These are phyloP conservation scores for Heliocidaris tuberculata DNA, from an alignment of 35 echinoderm and acorn worm genomes.

Conservation along the genomic window DNA sequence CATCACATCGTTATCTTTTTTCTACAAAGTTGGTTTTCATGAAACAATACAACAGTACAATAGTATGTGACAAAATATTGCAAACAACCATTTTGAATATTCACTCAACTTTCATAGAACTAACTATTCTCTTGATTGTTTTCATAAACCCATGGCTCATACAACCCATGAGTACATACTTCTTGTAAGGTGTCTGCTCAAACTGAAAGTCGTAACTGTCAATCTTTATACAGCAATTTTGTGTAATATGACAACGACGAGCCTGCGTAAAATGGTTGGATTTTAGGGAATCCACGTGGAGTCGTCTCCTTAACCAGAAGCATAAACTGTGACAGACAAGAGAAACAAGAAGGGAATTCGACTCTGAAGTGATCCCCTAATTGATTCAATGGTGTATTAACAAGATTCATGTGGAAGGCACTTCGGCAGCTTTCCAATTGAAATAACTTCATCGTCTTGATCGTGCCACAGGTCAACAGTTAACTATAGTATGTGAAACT, in stretches of 20 bases:
- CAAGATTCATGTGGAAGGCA: background rate
- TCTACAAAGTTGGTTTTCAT: too few species aligned
- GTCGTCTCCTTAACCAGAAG: background rate
- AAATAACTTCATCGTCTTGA: constrained; percentile 12
- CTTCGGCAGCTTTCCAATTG: background rate
- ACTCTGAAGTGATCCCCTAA: background rate
- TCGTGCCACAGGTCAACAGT: background rate
- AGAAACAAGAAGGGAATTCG: background rate
- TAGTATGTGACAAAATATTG: too few species aligned
- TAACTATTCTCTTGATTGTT: background rate
- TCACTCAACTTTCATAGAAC: too few species aligned
- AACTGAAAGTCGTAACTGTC: background rate
- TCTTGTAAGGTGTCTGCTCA: background rate
- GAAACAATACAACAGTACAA: too few species aligned
- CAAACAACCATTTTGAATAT: too few species aligned
- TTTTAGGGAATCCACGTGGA: background rate
- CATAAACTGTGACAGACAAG: constrained; percentile 9
- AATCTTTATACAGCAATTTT: background rate
- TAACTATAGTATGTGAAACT: background rate
- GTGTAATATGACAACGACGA: background rate
- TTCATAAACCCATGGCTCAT: background rate
- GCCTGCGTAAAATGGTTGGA: background rate
- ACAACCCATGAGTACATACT: background rate
- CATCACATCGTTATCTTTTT: too few species aligned
- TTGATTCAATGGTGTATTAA: background rate